A percentile compares a stretch with the other conserved stretches of the same genome.
These are phyloP conservation scores for Leptatherina wallacei DNA, from an alignment of 2,797 vertebrate species.

Conservation along the genomic window DNA sequence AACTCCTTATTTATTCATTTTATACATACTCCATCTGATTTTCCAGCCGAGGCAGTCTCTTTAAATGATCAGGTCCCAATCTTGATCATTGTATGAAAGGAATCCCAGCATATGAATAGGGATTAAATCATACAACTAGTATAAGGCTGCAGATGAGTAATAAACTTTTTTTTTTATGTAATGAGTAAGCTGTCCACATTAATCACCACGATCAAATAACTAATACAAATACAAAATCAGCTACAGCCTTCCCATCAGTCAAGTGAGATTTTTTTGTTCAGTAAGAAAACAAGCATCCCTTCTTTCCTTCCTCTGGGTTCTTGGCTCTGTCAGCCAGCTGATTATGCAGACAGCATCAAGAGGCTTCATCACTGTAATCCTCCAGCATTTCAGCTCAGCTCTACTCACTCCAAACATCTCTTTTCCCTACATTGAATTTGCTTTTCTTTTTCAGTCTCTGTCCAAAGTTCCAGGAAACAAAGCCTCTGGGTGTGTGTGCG, in stretches of 20 bases:
- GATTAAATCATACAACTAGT: not conserved
- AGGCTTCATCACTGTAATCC: slow-evolving; percentile 38
- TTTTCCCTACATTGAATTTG: slow-evolving; percentile 14
- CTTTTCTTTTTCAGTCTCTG: slow-evolving; percentile 12
- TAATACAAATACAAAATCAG: not conserved
- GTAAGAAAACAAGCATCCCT: not conserved
- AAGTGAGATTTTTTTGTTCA: not conserved
- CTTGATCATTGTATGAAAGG: not conserved
- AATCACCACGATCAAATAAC: not conserved
- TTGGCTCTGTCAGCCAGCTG: slow-evolving; percentile 7
- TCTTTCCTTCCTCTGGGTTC: slow-evolving; percentile 5
- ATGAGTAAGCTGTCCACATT: not conserved
- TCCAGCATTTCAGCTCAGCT: slow-evolving; percentile 13
- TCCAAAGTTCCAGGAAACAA: slow-evolving; percentile 44
- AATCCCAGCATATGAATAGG: not conserved
- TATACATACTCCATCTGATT: not conserved
- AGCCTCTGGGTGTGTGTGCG: slow-evolving; percentile 24
- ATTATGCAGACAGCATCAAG: not conserved
- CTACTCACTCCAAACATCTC: slow-evolving; percentile 7
- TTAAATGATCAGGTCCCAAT: not conserved
- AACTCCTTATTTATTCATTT: not conserved
- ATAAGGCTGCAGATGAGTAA: not conserved
- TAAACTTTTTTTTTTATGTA: not conserved
- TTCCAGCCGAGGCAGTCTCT: not conserved
- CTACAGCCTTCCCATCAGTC: not conserved